These are phyloP conservation scores for Pegea sp. DNA, from an alignment of 23 tunicate genomes.

Conservation along the genomic window DNA sequence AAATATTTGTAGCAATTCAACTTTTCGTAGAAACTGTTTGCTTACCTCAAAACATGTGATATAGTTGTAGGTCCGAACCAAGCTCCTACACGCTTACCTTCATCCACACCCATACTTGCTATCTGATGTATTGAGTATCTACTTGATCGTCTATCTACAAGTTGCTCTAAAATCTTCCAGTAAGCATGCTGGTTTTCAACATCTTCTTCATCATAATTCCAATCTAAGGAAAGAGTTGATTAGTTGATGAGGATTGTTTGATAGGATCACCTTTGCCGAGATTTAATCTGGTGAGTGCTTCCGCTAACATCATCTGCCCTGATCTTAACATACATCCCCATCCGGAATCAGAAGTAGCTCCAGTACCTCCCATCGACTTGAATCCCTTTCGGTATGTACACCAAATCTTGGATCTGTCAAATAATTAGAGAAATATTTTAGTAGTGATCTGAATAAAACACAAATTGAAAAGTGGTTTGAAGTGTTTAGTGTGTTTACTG, in stretches of 20 bases:
- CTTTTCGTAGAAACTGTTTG: not conserved
- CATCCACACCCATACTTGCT: slow-evolving; percentile 86
- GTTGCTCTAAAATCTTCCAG: slow-evolving; percentile 12
- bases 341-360: slow-evolving; percentile 85
- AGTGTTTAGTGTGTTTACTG: too few relatives aligned
- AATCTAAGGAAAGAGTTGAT: slow-evolving; percentile 7
- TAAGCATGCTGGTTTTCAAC: slow-evolving; percentile 19
- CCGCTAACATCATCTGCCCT: slow-evolving; percentile 95
- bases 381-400: slow-evolving; percentile 79
- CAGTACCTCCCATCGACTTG: slow-evolving; percentile 69
- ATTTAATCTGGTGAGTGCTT: slow-evolving; percentile 33
- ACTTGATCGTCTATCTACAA: slow-evolving; percentile 29
- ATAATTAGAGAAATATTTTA: not conserved
- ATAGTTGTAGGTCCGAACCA: slow-evolving; percentile 99
- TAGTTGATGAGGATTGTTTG: not conserved
- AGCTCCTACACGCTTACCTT: slow-evolving; percentile 83
- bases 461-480: too few relatives aligned
- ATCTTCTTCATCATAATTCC: slow-evolving; percentile 25
- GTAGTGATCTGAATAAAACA: not conserved
- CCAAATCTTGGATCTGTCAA: slow-evolving; percentile 57
- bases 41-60: slow-evolving; percentile 58
- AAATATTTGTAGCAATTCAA: too few relatives aligned
- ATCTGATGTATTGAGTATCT: slow-evolving; percentile 84
- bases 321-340: slow-evolving; percentile 99
- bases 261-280: slow-evolving; percentile 19